phyloP scores from a whole-genome alignment of 2,888 invertebrate species.

The Watsonalla cultraria region DNA sequence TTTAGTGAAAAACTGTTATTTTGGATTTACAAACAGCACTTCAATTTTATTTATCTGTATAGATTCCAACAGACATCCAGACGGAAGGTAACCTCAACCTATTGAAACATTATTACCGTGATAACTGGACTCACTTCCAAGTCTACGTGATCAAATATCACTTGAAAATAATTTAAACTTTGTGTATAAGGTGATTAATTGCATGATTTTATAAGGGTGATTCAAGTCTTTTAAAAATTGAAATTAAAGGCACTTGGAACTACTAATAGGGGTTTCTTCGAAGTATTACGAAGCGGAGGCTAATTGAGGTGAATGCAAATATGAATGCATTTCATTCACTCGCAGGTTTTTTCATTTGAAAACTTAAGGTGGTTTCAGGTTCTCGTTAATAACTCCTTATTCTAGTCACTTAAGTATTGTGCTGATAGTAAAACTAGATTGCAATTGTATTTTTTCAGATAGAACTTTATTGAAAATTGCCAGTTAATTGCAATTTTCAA shows the following conservation, averaged over 20 bases:
- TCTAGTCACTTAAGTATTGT: not conserved
- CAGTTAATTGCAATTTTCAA: too few species aligned
- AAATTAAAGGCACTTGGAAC: constrained; percentile 20
- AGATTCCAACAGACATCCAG: not conserved
- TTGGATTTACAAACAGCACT: too few species aligned
- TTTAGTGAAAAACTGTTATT: not conserved
- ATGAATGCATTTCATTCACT: constrained; percentile 31
- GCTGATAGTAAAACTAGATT: too few species aligned
- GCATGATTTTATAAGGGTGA: not conserved
- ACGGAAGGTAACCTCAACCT: not conserved
- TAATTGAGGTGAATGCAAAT: constrained; percentile 26
- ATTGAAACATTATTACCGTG: not conserved
- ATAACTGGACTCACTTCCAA: too few species aligned
- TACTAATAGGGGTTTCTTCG: constrained; percentile 25
- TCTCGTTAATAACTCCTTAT: not conserved
- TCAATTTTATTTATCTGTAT: too few species aligned
- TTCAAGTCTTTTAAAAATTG: constrained; percentile 13
- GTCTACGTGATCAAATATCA: too few species aligned
- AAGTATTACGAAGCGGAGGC: constrained; percentile 23
- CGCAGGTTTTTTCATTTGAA: constrained; percentile 21
- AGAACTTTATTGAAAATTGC: too few species aligned
- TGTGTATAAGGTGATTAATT: not conserved
- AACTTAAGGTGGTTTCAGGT: constrained; percentile 21
- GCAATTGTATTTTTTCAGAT: too few species aligned
- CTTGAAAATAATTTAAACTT: not conserved